phyloP scores from a whole-genome alignment of 2,797 vertebrate species.

The Sebastes melanostomus region DNA sequence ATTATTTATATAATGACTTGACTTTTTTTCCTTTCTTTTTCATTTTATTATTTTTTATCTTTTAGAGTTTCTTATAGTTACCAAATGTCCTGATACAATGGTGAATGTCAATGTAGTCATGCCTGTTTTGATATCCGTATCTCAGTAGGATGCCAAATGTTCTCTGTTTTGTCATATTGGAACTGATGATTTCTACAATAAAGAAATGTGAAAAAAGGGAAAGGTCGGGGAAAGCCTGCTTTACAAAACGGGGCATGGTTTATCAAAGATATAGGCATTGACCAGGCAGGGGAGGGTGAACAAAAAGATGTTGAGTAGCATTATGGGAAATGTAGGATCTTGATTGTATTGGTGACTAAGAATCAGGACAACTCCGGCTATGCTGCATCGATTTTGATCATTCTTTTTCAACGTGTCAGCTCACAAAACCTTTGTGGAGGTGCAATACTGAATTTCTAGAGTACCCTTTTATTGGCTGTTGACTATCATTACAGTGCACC shows the following conservation, averaged over 20 bases:
- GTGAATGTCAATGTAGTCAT: too few species aligned
- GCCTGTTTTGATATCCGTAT: too few species aligned
- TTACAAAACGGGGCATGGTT: background rate
- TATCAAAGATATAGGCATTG: background rate
- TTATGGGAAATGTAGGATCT: background rate
- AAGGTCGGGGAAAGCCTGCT: rapidly evolving
- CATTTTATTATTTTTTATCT: too few species aligned
- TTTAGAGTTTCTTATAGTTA: too few species aligned
- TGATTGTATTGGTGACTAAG: background rate
- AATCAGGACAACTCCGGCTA: background rate
- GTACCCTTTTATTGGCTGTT: background rate
- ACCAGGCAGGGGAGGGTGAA: background rate
- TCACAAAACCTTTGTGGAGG: background rate
- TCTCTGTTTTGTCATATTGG: too few species aligned
- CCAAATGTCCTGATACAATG: too few species aligned
- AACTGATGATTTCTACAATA: too few species aligned
- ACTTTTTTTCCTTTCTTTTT: too few species aligned
- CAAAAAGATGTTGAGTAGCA: background rate
- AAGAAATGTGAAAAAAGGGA: too few species aligned
- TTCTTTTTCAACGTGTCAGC: background rate
- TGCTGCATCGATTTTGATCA: background rate
- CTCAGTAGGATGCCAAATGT: too few species aligned
- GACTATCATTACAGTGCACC: background rate
- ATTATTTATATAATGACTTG: too few species aligned
- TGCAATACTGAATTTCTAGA: too few species aligned